Conservation (phyloP, 2,113 vertebrate genomes). For the Aramus guarauna region DNA sequence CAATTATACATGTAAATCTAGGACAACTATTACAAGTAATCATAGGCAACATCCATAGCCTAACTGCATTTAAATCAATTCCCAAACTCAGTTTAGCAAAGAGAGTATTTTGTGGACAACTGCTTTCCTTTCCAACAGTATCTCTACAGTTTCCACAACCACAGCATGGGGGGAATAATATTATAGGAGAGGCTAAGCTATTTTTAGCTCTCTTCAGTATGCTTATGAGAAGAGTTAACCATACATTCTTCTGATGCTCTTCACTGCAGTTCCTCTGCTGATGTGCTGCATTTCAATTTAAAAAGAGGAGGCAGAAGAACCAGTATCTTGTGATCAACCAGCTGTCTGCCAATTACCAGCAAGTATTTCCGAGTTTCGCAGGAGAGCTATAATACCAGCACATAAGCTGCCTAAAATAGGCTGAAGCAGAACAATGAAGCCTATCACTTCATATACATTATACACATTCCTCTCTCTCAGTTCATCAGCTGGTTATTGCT, state of each 20-base stretch:
- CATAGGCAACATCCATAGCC: not conserved
- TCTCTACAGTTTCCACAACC: not conserved
- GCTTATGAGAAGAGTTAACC: not conserved
- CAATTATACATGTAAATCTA: not conserved
- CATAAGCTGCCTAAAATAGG: not conserved
- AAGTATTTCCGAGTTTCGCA: not conserved
- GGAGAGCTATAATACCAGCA: not conserved
- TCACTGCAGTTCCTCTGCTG: not conserved
- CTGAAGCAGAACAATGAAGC: not conserved
- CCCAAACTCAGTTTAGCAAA: not conserved
- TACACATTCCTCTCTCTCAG: not conserved
- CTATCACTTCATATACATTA: not conserved
- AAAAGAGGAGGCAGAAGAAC: not conserved
- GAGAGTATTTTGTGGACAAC: not conserved
- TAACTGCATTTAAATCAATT: not conserved
- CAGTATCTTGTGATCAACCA: not conserved
- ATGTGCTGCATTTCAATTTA: not conserved
- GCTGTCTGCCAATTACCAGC: not conserved
- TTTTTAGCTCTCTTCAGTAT: not conserved
- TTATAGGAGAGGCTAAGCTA: not conserved
- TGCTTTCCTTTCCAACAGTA: not conserved
- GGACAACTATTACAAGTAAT: not conserved
- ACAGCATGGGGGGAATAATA: not conserved
- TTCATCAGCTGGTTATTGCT: not conserved
- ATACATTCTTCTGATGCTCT: not conserved